Evolutionary conservation across 2,888 invertebrate genomes (phyloP), one percentile per base, ranked within the genome.

Genomic region (Exocentrus adspersus): DNA sequence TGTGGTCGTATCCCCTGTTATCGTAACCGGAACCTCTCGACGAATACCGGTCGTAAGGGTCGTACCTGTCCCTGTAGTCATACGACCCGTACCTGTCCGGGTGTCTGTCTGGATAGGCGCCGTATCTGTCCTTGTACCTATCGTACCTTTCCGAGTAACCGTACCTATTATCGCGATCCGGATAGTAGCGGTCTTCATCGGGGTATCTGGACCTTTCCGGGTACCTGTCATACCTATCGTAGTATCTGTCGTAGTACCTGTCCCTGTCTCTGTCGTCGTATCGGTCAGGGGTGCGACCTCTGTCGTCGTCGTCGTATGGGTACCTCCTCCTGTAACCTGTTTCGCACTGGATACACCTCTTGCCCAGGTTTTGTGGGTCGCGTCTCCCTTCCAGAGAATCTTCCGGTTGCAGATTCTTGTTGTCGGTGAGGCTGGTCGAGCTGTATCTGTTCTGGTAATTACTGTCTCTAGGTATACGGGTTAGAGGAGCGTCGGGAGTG

Each of bases 1-100:
- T 85, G 51, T 84, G 83, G 75, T 86, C 86, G 60, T 85, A 83
- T 7, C 80, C 79, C 56, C 81, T 71, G 24, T 77, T 78, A 46
- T 79, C 78, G 51, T 78, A 78, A 19, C 78, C 78, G 21, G 70
- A 54, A 19, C 78, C 78, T 50, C 78, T 62, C 42, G 78, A 77
- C 14, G 73, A 69, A 28, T 70, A 67, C 12, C 69, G 52, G 17
- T 61, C 59, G 37, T 61, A 66, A 52, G 6, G 6, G 32, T 58
- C 54, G 42, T 68, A 60, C 42, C 68, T n/a, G n/a, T n/a, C n/a
- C n/a, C n/a, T n/a, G 48, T 69, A 60, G 21, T 72, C 70, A 52
- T 70, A 67, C n/a, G 52, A 52, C 2, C 58, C 43, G 46, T 46
- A 14, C 9, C 51, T 45, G 19, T 57, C 48, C 16, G 41, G 37